Evolutionary conservation across 1,140 invertebrate genomes (phyloP).

Genomic region (Trachelipus rathkii): DNA sequence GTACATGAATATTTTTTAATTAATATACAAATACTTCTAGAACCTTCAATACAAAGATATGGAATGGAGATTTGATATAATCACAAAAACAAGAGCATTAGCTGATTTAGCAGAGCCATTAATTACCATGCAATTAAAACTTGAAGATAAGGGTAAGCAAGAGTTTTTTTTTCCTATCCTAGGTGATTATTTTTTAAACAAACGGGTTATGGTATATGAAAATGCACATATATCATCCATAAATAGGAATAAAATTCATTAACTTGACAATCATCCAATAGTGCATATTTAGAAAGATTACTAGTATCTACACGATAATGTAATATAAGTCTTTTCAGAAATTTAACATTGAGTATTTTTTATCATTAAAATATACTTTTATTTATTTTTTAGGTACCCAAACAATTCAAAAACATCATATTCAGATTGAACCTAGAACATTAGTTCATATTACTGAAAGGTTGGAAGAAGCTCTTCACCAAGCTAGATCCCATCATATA

Average conservation of each 20-base stretch:
- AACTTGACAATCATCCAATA: too few relatives aligned
- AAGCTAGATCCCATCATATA: neutral
- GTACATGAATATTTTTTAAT: too few relatives aligned
- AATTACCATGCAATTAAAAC: neutral
- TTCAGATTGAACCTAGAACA: neutral
- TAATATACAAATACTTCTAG: neutral
- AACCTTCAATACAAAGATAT: neutral
- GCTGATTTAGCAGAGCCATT: neutral
- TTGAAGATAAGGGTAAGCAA: neutral
- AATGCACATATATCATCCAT: too few relatives aligned
- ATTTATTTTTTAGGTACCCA: neutral
- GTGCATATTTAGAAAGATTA: too few relatives aligned
- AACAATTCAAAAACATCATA: neutral
- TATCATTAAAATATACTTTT: too few relatives aligned
- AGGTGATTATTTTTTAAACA: too few relatives aligned
- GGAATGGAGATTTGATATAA: neutral
- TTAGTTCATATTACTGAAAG: neutral
- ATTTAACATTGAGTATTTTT: too few relatives aligned
- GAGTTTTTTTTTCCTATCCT: too few relatives aligned
- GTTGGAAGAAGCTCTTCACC: neutral
- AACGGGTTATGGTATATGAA: too few relatives aligned
- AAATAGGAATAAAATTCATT: too few relatives aligned
- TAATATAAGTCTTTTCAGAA: too few relatives aligned
- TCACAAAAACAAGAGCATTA: neutral
- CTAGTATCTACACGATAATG: too few relatives aligned